Conservation (phyloP, 2,888 invertebrate species). For the Rotaria magnacalcarata region DNA sequence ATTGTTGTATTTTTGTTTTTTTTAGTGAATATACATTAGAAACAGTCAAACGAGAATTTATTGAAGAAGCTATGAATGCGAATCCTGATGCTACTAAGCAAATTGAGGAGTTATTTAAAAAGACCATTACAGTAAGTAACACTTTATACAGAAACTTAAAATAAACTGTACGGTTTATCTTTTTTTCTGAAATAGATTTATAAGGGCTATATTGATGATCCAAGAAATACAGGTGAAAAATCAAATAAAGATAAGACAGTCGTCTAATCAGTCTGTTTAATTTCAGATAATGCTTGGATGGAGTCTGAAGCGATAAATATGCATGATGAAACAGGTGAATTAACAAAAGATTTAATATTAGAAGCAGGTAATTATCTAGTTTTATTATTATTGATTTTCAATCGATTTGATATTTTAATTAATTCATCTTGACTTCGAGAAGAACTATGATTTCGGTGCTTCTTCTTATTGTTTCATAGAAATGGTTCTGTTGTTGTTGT, state of each 20-base stretch:
- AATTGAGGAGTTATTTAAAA: background rate
- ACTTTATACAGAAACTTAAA: background rate
- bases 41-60: conserved; percentile 83
- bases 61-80: conserved; percentile 73
- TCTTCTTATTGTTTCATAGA: background rate
- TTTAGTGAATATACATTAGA: conserved; percentile 69
- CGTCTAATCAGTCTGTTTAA: background rate
- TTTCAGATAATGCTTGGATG: conserved; percentile 22
- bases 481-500: background rate
- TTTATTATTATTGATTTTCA: too few relatives aligned
- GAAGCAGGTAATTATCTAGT: background rate
- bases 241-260: background rate
- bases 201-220: conserved; percentile 62
- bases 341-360: conserved; percentile 12
- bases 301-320: background rate
- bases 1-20: background rate
- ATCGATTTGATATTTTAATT: too few relatives aligned
- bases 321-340: conserved; percentile 10
- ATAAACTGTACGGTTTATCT: background rate
- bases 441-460: too few relatives aligned
- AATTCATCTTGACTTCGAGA: too few relatives aligned
- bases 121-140: background rate
- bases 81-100: background rate
- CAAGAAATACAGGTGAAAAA: conserved; percentile 86
- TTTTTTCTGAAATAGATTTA: conserved; percentile 64